phyloP scores from a whole-genome alignment of 2,888 invertebrate species.

The Athalia rosae region DNA sequence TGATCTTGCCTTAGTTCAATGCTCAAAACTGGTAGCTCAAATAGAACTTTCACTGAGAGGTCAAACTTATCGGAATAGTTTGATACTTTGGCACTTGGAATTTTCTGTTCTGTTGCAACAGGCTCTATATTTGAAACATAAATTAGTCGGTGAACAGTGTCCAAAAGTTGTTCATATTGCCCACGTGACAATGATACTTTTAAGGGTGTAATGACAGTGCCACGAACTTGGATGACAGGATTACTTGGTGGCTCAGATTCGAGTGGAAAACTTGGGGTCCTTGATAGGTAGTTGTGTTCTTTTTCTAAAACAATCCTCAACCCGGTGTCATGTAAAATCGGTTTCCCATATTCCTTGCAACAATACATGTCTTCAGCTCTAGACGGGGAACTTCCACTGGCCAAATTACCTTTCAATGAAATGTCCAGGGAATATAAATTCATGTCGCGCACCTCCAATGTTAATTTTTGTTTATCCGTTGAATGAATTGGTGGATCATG shows the following conservation, averaged over 20 bases:
- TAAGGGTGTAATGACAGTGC: slow-evolving; percentile 87
- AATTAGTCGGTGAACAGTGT: slow-evolving; percentile 76
- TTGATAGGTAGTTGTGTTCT: slow-evolving; percentile 57
- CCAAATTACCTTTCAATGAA: slow-evolving; percentile 62
- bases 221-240: slow-evolving; percentile 73
- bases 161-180: slow-evolving; percentile 93
- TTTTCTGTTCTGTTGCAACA: slow-evolving; percentile 66
- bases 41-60: slow-evolving; percentile 76
- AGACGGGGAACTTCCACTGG: slow-evolving; percentile 71
- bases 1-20: slow-evolving; percentile 85
- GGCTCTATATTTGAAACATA: slow-evolving; percentile 66
- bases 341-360: slow-evolving; percentile 84
- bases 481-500: slow-evolving; percentile 66
- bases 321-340: slow-evolving; percentile 92
- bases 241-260: slow-evolving; percentile 59
- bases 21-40: slow-evolving; percentile 84
- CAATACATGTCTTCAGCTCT: slow-evolving; percentile 84
- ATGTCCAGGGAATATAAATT: slow-evolving; percentile 88
- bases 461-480: slow-evolving; percentile 64
- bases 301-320: slow-evolving; percentile 82
- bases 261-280: slow-evolving; percentile 60
- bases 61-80: slow-evolving; percentile 66
- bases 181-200: slow-evolving; percentile 89
- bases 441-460: slow-evolving; percentile 87
- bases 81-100: slow-evolving; percentile 55